phyloP scores from a whole-genome alignment of 2,113 vertebrate species.

The Tenebrosternarchus preto region DNA sequence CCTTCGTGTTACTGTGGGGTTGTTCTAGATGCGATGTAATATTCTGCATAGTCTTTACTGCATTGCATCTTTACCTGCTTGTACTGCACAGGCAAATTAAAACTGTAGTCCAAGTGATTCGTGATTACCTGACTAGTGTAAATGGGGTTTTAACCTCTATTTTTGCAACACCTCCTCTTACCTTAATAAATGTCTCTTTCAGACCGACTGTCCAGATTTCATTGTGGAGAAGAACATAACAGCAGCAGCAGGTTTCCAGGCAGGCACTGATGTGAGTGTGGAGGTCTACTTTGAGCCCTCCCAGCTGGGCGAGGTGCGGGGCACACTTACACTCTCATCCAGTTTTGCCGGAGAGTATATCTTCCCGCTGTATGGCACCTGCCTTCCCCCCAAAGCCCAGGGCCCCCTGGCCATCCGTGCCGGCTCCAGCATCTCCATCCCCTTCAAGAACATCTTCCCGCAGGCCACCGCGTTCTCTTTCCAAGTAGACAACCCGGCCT shows the following conservation, averaged over 20 bases:
- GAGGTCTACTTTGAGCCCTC: slow-evolving; percentile 83
- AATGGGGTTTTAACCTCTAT: not conserved
- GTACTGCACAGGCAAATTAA: no score
- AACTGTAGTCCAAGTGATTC: no score
- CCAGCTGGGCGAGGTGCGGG: slow-evolving; percentile 77
- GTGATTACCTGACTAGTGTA: not conserved
- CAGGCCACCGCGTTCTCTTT: slow-evolving; percentile 72
- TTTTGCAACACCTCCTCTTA: not conserved
- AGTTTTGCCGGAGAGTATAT: slow-evolving; percentile 70
- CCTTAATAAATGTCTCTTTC: not conserved
- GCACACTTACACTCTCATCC: slow-evolving; percentile 74
- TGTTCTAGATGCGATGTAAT: not conserved
- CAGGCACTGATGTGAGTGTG: slow-evolving; percentile 74
- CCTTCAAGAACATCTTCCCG: slow-evolving; percentile 86
- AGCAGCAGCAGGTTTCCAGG: slow-evolving; percentile 63
- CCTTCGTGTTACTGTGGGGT: not conserved
- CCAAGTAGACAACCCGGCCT: slow-evolving; percentile 76
- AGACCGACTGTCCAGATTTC: slow-evolving; percentile 80
- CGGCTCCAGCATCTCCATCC: slow-evolving; percentile 71
- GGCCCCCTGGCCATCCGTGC: slow-evolving; percentile 78
- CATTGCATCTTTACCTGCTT: not conserved
- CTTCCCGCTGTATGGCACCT: slow-evolving; percentile 78
- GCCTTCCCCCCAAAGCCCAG: slow-evolving; percentile 79
- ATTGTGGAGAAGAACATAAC: slow-evolving; percentile 70
- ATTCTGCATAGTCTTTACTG: not conserved